Evolutionary conservation across 2,888 invertebrate genomes (phyloP).

Genomic region (Xanthia icteritia): DNA sequence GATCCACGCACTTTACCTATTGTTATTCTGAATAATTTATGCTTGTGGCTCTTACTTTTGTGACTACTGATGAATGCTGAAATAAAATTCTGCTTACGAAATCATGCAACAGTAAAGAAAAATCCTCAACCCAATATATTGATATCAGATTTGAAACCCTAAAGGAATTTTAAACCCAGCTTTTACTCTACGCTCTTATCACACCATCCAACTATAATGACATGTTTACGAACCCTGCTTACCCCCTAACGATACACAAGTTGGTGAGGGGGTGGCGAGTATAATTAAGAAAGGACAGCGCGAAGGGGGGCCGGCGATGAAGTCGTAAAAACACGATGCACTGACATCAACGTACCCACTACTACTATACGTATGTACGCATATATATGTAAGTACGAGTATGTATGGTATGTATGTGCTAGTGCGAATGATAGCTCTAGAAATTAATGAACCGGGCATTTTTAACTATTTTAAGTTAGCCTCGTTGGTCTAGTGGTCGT

Average conservation of each 20-base stretch:
- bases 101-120: neutral
- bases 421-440: neutral
- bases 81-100: neutral
- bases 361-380: neutral
- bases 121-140: neutral
- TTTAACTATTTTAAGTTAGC: neutral
- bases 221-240: slow-evolving; percentile 51
- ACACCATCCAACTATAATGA: slow-evolving; percentile 29
- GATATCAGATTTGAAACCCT: neutral
- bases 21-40: slow-evolving; percentile 8
- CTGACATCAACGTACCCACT: slow-evolving; percentile 42
- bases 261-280: slow-evolving; percentile 37
- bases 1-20: slow-evolving; percentile 4
- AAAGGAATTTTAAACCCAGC: slow-evolving; percentile 1
- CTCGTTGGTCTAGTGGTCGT: too few species aligned
- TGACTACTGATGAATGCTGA: neutral
- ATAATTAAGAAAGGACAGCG: slow-evolving; percentile 62
- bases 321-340: slow-evolving; percentile 62
- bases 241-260: slow-evolving; percentile 36
- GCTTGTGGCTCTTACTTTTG: neutral
- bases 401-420: too few species aligned
- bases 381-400: too few species aligned
- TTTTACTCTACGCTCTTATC: slow-evolving; percentile 3
- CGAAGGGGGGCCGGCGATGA: slow-evolving; percentile 42
- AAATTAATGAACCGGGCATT: neutral